Percentiles rank a stretch among this genome's conserved stretches.
phyloP scores from a whole-genome alignment of 2,888 invertebrate species.

The Drosophila atripex region DNA sequence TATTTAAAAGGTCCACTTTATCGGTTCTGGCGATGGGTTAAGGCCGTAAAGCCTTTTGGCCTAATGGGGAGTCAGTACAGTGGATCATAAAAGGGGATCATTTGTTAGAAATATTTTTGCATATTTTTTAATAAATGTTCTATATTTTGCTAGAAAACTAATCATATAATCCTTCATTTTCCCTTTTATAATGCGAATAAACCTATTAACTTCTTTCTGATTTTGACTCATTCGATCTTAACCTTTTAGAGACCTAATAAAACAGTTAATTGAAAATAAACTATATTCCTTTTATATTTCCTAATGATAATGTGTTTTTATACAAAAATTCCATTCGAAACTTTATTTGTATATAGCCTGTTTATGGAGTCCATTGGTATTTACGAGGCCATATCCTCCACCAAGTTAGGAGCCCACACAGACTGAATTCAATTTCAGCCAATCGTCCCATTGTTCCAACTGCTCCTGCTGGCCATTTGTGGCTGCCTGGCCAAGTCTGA shows the following conservation, averaged over 20 bases:
- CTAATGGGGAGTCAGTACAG: conserved; percentile 62
- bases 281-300: neutral
- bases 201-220: neutral
- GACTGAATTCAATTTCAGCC: neutral
- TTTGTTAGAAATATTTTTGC: neutral
- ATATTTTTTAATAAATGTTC: neutral
- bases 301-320: neutral
- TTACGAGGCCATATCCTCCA: conserved; percentile 32
- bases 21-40: conserved; percentile 41
- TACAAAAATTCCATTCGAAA: conserved; percentile 12
- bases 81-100: neutral
- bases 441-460: conserved; percentile 33
- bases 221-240: neutral
- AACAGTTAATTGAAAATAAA: neutral
- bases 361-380: conserved; percentile 34
- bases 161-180: neutral
- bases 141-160: no score
- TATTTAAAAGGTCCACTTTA: conserved; percentile 58
- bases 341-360: conserved; percentile 14
- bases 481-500: conserved; percentile 21
- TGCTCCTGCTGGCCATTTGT: conserved; percentile 23
- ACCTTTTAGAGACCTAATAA: neutral
- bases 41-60: conserved; percentile 49
- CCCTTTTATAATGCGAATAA: neutral
- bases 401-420: conserved; percentile 5